phyloP scores from a whole-genome alignment of 1,140 invertebrate species.

The Sarcophaga peregrina region DNA sequence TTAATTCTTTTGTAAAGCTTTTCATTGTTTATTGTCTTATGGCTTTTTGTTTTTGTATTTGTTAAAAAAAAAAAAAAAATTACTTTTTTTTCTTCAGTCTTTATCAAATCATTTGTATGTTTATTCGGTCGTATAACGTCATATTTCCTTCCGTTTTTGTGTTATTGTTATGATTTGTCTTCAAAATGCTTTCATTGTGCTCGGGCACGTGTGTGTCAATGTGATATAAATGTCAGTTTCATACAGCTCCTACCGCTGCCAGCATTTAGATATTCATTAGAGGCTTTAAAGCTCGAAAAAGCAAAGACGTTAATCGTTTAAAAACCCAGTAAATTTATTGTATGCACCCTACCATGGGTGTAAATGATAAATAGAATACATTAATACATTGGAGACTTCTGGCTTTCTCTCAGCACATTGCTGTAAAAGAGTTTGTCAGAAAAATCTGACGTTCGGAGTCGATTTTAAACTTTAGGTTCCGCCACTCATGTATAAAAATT shows the following conservation, averaged over 20 bases:
- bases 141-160: constrained; percentile 36
- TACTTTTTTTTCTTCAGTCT: neutral
- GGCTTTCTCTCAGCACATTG: no score
- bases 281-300: neutral
- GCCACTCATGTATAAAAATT: no score
- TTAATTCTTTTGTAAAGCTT: constrained; percentile 16
- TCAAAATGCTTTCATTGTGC: constrained; percentile 30
- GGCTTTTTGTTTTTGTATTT: constrained; percentile 1
- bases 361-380: neutral
- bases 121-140: constrained; percentile 38
- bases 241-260: neutral
- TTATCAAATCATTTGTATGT: neutral
- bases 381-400: no score
- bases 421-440: no score
- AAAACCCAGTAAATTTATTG: neutral
- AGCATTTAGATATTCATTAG: neutral
- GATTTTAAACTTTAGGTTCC: no score
- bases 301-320: neutral
- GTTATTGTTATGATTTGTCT: constrained; percentile 38
- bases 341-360: neutral
- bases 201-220: neutral
- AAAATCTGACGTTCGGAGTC: no score
- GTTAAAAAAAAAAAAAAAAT: neutral
- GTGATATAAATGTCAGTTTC: neutral
- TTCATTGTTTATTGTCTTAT: neutral